Evolutionary conservation across 2,888 invertebrate species (phyloP), one percentile per base, ranked within the genome.

Genomic region (Cremastobaeus sp.): DNA sequence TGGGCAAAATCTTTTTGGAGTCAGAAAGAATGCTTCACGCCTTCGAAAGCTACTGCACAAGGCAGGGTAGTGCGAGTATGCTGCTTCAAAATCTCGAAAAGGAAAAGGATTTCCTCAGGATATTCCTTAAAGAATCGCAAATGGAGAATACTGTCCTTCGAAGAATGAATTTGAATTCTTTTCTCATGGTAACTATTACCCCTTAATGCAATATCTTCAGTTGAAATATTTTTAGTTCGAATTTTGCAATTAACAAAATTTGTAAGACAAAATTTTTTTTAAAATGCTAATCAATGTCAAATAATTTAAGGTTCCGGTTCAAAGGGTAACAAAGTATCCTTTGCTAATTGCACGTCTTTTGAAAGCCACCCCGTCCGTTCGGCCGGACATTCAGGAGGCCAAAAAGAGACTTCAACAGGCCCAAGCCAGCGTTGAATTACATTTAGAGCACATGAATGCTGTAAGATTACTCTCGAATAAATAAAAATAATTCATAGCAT

Each of bases 101-200:
- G 88, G 97, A 98, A 85, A 97, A 97, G 88, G 97, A 98, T 87
- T 91, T 98, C 62, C 89, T 98, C 78, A 91, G 96, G 87, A 96
- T 98, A 88, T 98, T 98, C 89, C 90, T 98, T 68, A 93, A 96
- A 86, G 98, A 97, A 66, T 97, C 97, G 30, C 98, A 98, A 90
- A 96, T 97, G 95, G 98, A 98, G 88, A 98, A 98, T 88, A 92
- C 95, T 14, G 94, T 96, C 75, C 89, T 98, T 79, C 90, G 98
- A 79, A 91, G 97, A 81, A 98, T 98, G 97, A 97, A 97, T 88
- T 90, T 98, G 45, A 96, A 97, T 89, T 97, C 98, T n/a, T 98
- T 98, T 89, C 92, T 98, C 60, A 98, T 98, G 97, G 97, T 96
- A 88, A 88, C n/a, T n/a, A n/a, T n/a, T n/a, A n/a, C n/a, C n/a